Evolutionary conservation across 2,888 invertebrate genomes (phyloP).

Genomic region (Nemoura dubitans): DNA sequence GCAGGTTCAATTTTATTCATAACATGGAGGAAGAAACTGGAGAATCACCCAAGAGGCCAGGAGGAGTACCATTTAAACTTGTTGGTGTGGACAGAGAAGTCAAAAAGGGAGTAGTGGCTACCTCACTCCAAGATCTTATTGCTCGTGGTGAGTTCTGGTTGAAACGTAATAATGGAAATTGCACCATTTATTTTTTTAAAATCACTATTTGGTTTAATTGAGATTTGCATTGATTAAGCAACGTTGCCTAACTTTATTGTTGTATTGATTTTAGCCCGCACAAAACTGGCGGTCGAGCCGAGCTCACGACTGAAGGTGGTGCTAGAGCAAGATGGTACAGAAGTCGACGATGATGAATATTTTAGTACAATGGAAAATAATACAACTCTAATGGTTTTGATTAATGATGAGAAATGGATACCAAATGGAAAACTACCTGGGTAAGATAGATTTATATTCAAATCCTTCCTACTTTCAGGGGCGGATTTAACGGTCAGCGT

Average conservation of each 20-base stretch:
- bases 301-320: constrained; percentile 78
- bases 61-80: constrained; percentile 76
- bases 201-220: too few relatives aligned
- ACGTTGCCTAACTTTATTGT: not conserved
- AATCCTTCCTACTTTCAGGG: too few relatives aligned
- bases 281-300: constrained; percentile 73
- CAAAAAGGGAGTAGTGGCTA: constrained; percentile 84
- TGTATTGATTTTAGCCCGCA: constrained; percentile 65
- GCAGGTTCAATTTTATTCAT: constrained; percentile 80
- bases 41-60: constrained; percentile 78
- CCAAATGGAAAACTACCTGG: constrained; percentile 57
- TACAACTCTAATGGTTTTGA: constrained; percentile 84
- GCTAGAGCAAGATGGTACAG: constrained; percentile 91
- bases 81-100: constrained; percentile 81
- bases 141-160: constrained; percentile 64
- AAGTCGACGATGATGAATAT: constrained; percentile 95
- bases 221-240: too few relatives aligned
- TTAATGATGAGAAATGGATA: constrained; percentile 79
- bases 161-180: too few relatives aligned
- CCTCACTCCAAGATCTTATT: constrained; percentile 80
- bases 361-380: constrained; percentile 90
- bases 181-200: too few relatives aligned
- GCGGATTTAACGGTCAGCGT: too few relatives aligned
- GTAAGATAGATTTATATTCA: constrained; percentile 51
- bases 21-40: constrained; percentile 76